A percentile compares a stretch with the other conserved stretches of the same genome.
These are phyloP conservation scores for Epistrophe grossulariae DNA, from an alignment of 2,888 invertebrate species.

Conservation along the genomic window DNA sequence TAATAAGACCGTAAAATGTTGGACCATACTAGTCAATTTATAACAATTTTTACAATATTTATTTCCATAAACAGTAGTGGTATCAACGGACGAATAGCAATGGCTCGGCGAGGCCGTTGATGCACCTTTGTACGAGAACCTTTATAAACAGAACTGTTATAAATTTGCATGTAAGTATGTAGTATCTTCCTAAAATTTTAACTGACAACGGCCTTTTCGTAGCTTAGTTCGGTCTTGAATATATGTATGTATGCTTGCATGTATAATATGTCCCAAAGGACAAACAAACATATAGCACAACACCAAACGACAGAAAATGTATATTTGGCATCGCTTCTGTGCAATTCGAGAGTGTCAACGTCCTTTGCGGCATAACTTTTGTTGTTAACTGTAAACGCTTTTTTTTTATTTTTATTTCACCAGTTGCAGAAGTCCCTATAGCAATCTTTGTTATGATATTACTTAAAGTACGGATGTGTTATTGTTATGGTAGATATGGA, in stretches of 20 bases:
- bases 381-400: slow-evolving; percentile 43
- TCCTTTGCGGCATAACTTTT: slow-evolving; percentile 67
- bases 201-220: background rate
- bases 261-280: slow-evolving; percentile 30
- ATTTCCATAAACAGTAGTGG: too few species aligned
- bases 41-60: too few species aligned
- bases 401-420: slow-evolving; percentile 40
- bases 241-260: background rate
- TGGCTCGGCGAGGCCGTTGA: too few species aligned
- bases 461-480: slow-evolving; percentile 62
- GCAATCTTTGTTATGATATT: slow-evolving; percentile 64
- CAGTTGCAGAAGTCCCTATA: slow-evolving; percentile 63
- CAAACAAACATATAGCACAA: slow-evolving; percentile 25
- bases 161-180: too few species aligned
- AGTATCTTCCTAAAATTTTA: too few species aligned
- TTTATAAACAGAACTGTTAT: too few species aligned
- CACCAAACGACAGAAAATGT: slow-evolving; percentile 42
- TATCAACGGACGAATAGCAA: too few species aligned
- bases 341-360: slow-evolving; percentile 69
- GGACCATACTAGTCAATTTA: too few species aligned
- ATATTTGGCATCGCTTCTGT: slow-evolving; percentile 64
- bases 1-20: too few species aligned
- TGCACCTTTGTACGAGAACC: too few species aligned
- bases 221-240: too few species aligned
- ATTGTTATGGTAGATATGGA: slow-evolving; percentile 66